Evolutionary conservation across 2,888 invertebrate genomes (phyloP), one percentile per base, ranked within the genome.

Genomic region (Helobdella robusta): DNA sequence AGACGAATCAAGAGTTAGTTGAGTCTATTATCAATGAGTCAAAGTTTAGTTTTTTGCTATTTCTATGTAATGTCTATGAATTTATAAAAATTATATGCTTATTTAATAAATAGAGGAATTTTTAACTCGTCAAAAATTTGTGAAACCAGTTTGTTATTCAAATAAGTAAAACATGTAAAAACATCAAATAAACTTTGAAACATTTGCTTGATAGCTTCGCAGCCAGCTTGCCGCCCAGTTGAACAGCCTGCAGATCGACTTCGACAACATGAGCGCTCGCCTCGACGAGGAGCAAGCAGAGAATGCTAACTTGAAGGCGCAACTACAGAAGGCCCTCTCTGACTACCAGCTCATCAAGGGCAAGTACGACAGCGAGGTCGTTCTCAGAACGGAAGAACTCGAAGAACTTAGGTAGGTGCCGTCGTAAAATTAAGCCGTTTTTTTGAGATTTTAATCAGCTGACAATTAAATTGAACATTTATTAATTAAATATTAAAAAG

Each of bases 271-370:
- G 76, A 90, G 93, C 77, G 88, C 91, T 70, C 93, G 95, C 82
- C 85, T 94, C 76, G 97, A 98, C 81, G 97, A 98, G 82, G 97
- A 98, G 82, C 89, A 92, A 70, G 95, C 97, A 81, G 91, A 91
- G 70, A 89, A 94, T 77, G 84, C 94, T 82, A 94, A 93, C 82
- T 85, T 97, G 78, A 95, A 98, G 83, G 87, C 93, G 78, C 94
- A 95, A 83, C 84, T 95, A 40, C 34, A n/a, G 78, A 93, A 97
- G 82, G 89, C 92, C 70, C 94, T 97, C 81, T 91, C 91, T 70
- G 89, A 95, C 77, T 84, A 94, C 82, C 60, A 60, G 44, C 46
- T 60, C 11, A 18, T 60, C 78, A 95, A 98, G 83, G 87, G 87
- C 79, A 97, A 93, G 83, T 98, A 87, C 82, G 95, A 94, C 82